Base-by-base conservation (phyloP, 1,140 invertebrate genomes). In the Diachasmimorpha longicaudata region DNA sequence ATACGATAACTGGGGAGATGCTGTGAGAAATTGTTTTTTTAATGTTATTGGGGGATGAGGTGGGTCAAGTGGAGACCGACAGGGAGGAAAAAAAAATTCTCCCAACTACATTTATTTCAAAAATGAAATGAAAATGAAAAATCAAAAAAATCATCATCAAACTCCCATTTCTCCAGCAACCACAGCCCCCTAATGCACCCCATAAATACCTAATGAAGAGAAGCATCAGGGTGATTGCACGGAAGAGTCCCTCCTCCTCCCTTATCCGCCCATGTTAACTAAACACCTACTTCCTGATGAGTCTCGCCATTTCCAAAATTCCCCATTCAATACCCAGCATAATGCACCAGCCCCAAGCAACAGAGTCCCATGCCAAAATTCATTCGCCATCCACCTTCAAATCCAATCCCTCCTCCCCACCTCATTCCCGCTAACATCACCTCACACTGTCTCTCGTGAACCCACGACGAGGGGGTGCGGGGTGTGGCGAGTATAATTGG, bases 401-500 rank as follows among this genome's bases (percentile, higher is more conserved):
- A 14, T 37, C 14, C 44, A 72, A 52, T 58, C 9, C 48, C 44
- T 14, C 25, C 10, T 70, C 46, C 19, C 21, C 19, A 13, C 46
- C 19, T 44, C 19, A 13, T 25, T 23, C 46, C 14, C 46, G 42
- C 48, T 13, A 14, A 69, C 21, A 71, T 37, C 31, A 31, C 31
- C 31, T 31, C 39, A 23, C 58, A 14, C 44, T 25, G 31, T 55
- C 52, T 72, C 52, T 72, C 19, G 71, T 55, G 55, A 42, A 52
- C 31, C 23, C 52, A 19, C 11, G 25, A 21, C 42, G 16, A 19
- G 68, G 16, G 25, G 21, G 55, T 5, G 19, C 6, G 42, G 58
- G 69, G 69, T 66, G 52, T 71, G 69, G 68, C 52, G 69, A 67
- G 48, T 79, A 77, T 78, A 78, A 79, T 79, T 79, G 72, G 75